These are phyloP conservation scores for Myiotriccus ornatus DNA, from an alignment of 2,797 vertebrate genomes.

Conservation along the genomic window DNA sequence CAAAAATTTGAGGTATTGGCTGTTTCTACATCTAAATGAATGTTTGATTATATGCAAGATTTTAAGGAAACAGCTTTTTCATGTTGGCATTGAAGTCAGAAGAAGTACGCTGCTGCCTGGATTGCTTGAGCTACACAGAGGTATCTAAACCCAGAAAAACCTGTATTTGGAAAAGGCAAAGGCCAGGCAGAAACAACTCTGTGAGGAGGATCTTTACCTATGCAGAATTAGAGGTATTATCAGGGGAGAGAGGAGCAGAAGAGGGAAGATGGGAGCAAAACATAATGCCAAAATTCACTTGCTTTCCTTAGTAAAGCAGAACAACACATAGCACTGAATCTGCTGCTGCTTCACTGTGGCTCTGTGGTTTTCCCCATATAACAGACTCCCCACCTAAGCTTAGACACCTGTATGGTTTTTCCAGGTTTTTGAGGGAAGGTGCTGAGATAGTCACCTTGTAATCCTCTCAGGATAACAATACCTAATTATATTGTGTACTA, in stretches of 20 bases:
- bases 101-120: not conserved
- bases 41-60: not conserved
- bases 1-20: not conserved
- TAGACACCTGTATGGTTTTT: not conserved
- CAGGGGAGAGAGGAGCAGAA: not conserved
- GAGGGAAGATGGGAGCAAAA: not conserved
- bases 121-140: not conserved
- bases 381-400: not conserved
- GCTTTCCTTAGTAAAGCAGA: not conserved
- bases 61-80: not conserved
- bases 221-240: not conserved
- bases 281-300: not conserved
- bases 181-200: not conserved
- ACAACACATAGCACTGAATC: not conserved
- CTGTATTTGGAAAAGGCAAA: not conserved
- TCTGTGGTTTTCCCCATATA: not conserved
- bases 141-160: not conserved
- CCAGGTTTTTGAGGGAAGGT: not conserved
- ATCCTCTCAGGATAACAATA: not conserved
- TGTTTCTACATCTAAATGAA: not conserved
- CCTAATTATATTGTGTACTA: not conserved
- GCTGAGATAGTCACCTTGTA: not conserved
- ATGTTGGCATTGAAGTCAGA: not conserved
- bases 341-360: not conserved
- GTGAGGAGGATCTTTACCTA: not conserved